Conservation (phyloP, 2,888 invertebrate species). For the Brachyptera risi region DNA sequence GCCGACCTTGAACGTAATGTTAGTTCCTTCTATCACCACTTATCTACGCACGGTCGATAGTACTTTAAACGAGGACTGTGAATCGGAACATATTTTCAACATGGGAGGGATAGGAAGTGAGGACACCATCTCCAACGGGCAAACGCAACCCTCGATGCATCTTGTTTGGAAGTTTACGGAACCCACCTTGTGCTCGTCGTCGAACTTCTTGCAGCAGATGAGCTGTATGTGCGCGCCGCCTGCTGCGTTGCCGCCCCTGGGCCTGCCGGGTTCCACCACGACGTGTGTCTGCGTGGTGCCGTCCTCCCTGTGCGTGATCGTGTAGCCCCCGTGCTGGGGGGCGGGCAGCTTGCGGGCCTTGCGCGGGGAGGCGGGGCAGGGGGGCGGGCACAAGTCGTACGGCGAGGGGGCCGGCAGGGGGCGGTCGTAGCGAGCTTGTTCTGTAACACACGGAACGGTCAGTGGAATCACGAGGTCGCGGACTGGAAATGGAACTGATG, state of each 20-base stretch:
- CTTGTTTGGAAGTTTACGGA: no score
- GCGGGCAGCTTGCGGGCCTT: not conserved
- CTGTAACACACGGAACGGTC: no score
- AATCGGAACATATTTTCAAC: no score
- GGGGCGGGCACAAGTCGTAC: not conserved
- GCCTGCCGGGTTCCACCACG: slow-evolving; percentile 6
- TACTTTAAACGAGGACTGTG: no score
- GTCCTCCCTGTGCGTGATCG: slow-evolving; percentile 58
- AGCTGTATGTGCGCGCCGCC: slow-evolving; percentile 49
- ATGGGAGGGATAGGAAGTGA: no score
- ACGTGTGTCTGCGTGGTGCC: slow-evolving; percentile 41
- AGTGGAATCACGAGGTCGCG: no score
- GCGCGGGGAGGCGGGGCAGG: not conserved
- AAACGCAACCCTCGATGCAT: no score
- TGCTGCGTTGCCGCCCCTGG: slow-evolving; percentile 32
- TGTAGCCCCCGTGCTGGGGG: slow-evolving; percentile 41
- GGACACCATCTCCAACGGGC: no score
- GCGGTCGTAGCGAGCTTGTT: slow-evolving; percentile 29
- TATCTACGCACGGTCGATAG: no score
- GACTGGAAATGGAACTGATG: no score
- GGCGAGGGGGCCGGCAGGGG: slow-evolving; percentile 14
- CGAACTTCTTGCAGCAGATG: slow-evolving; percentile 57
- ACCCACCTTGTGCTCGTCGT: slow-evolving; percentile 54
- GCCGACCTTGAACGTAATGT: no score
- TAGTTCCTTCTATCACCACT: no score